Evolutionary conservation across 1,140 invertebrate genomes (phyloP).

Genomic region (Achroia grisella): DNA sequence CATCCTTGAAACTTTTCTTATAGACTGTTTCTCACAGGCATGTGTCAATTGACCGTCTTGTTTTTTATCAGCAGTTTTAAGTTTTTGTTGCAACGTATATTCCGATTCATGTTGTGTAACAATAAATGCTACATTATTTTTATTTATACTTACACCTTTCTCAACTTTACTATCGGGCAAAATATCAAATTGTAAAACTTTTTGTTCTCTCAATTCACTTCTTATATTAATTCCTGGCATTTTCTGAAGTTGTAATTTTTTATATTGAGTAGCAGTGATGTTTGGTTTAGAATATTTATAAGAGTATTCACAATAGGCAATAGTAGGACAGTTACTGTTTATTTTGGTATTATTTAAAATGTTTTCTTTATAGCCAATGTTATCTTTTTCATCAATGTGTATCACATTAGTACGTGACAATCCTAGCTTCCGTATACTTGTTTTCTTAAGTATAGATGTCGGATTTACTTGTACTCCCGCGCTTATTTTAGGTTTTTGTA

Average conservation of each 20-base stretch:
- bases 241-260: conserved; percentile 45
- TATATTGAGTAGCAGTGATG: conserved; percentile 14
- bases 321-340: conserved; percentile 13
- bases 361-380: conserved; percentile 13
- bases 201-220: conserved; percentile 63
- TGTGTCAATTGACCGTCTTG: conserved; percentile 5
- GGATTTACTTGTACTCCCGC: conserved; percentile 27
- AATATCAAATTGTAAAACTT: conserved; percentile 64
- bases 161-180: conserved; percentile 29
- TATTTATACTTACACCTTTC: conserved; percentile 10
- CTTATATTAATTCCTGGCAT: conserved; percentile 68
- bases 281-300: conserved; percentile 40
- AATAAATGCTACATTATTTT: conserved; percentile 50
- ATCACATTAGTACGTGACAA: conserved; percentile 39
- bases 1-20: conserved; percentile 50
- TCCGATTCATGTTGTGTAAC: conserved; percentile 33
- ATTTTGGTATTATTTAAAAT: conserved; percentile 28
- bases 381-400: conserved; percentile 32
- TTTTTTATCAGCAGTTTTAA: conserved; percentile 3
- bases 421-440: conserved; percentile 12
- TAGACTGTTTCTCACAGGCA: conserved; percentile 9
- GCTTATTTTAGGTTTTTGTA: conserved; percentile 25
- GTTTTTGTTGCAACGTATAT: no score
- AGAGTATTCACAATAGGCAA: conserved; percentile 47
- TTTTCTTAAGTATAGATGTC: conserved; percentile 18